phyloP scores from a whole-genome alignment of 2,888 invertebrate species.

The Acholoe squamosa region DNA sequence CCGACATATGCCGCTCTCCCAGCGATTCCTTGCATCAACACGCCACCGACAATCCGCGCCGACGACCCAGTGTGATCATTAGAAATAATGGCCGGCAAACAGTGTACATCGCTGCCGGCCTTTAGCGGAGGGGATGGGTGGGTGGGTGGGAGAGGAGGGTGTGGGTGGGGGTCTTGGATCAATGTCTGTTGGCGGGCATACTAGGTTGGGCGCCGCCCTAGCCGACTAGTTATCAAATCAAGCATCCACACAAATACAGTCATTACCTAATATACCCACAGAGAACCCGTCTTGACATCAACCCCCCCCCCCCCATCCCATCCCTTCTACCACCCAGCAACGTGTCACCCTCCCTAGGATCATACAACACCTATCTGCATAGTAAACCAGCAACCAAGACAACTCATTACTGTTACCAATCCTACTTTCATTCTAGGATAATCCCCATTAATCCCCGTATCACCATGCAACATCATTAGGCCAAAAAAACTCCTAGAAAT shows the following conservation, averaged over 20 bases:
- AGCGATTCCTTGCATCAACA: constrained; percentile 49
- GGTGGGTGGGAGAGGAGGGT: neutral
- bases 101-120: neutral
- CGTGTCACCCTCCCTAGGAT: neutral
- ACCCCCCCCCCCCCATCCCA: neutral
- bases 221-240: constrained; percentile 1
- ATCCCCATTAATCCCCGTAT: neutral
- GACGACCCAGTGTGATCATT: constrained; percentile 11
- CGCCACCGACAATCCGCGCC: neutral
- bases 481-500: no score
- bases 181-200: constrained; percentile 8
- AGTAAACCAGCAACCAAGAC: neutral
- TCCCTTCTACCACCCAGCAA: no score
- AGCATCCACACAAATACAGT: neutral
- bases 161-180: neutral
- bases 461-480: neutral
- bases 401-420: neutral
- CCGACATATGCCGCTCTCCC: constrained; percentile 39
- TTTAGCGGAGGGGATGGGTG: neutral
- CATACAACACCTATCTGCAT: no score
- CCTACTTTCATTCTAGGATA: neutral
- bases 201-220: neutral
- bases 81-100: constrained; percentile 44
- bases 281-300: neutral
- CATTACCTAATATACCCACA: neutral